Percentiles rank a stretch among this genome's conserved stretches.
Evolutionary conservation across 2,888 invertebrate species (phyloP).

Genomic region (Hirtodrosophila alboralis): DNA sequence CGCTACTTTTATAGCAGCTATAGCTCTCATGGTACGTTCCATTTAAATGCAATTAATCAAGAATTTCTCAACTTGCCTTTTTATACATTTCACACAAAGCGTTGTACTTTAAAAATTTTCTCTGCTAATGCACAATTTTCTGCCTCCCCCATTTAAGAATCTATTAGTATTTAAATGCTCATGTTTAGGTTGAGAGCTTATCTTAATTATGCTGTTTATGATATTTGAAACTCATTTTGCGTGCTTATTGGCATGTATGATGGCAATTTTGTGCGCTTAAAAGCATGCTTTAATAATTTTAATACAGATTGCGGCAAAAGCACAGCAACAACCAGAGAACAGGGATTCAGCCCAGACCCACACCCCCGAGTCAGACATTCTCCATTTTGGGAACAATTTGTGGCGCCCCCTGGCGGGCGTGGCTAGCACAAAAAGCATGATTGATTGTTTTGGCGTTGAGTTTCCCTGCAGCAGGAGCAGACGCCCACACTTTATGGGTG

Average conservation of each 20-base stretch:
- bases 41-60: no score
- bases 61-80: no score
- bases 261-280: neutral
- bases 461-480: conserved; percentile 23
- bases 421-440: conserved; percentile 52
- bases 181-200: neutral
- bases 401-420: conserved; percentile 20
- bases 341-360: no score
- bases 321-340: conserved; percentile 3
- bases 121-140: no score
- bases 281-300: conserved; percentile 21
- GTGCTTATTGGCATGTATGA: no score
- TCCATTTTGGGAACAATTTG: conserved; percentile 47
- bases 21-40: no score
- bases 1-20: no score
- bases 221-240: no score
- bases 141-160: no score
- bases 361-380: conserved; percentile 10
- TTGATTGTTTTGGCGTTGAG: conserved; percentile 65
- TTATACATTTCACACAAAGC: no score
- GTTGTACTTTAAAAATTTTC: no score
- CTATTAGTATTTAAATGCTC: neutral
- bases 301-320: conserved; percentile 3
- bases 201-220: no score
- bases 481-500: conserved; percentile 6